Base-by-base conservation (phyloP, 2,113 vertebrate species). In the Cyanistes caeruleus region DNA sequence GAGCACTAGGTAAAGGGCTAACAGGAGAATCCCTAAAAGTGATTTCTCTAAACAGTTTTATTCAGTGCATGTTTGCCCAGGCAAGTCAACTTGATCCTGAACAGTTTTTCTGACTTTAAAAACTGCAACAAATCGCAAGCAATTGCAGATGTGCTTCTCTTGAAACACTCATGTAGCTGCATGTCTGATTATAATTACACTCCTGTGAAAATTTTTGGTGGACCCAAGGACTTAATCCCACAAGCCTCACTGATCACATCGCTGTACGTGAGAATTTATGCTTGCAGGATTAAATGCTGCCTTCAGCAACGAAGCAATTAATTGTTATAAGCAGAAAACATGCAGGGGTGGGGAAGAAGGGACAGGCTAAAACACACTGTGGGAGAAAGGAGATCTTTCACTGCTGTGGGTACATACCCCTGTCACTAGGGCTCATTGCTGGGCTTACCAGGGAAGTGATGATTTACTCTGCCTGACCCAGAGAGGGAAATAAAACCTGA, bases 241-340 rank as follows among this genome's bases (percentile, higher is more conserved):
- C 69, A 82, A 81, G 67, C 49, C 69, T 82, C 44, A 6, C 81
- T 24, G 70, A 90, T 94, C 85, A 11, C 84, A 79, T 90, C 4
- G 0, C 67, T 46, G 39, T 64, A 73, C 0, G 2, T 82, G 90
- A 92, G 82, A 93, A 65, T 83, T 83, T 82, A 59, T 63, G 63
- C 64, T 81, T 67, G 73, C 19, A 68, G 91, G 80, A 95, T 78
- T 90, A 96, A 95, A 75, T 0, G 14, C 49, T 89, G 87, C 87
- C 89, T 89, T 83, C 70, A 83, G 91, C 84, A 5, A 91, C 31
- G 67, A 91, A 78, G 28, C 63, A 85, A 93, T 91, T 94, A 95
- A 91, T 79, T 84, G 68, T 63, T 89, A 15, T 49, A 43, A 83
- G 74, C 84, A 89, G 55, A 89, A 93, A 93, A 60, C 46, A 20